A percentile compares a stretch with the other conserved stretches of the same genome.
These are phyloP conservation scores for Spongia lamella DNA, from an alignment of 37 sponge, comb jelly and placozoan genomes.

Conservation along the genomic window DNA sequence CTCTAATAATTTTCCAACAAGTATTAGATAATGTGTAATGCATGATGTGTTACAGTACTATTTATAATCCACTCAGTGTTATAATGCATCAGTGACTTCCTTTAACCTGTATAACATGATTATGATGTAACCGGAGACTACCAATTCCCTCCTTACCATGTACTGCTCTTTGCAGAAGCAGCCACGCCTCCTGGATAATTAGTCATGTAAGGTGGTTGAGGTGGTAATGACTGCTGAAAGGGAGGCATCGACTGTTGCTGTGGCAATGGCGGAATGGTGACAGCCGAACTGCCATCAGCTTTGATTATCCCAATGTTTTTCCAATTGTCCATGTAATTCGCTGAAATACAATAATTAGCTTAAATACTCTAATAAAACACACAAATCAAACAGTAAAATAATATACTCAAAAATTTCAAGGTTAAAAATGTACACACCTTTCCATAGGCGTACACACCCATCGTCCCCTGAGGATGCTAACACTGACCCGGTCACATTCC, in stretches of 20 bases:
- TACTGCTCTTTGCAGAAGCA: too few relatives aligned
- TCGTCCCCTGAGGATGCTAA: conserved; percentile 94
- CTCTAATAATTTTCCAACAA: too few relatives aligned
- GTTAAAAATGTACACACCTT: conserved; percentile 62
- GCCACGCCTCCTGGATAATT: too few relatives aligned
- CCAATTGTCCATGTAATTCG: conserved; percentile 87
- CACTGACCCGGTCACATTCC: conserved; percentile 95
- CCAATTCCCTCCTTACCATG: too few relatives aligned
- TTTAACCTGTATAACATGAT: too few relatives aligned
- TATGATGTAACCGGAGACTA: too few relatives aligned
- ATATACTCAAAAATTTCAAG: too few relatives aligned
- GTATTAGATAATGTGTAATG: too few relatives aligned
- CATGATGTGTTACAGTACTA: too few relatives aligned
- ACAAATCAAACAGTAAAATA: neutral
- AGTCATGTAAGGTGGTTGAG: too few relatives aligned
- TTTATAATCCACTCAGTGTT: too few relatives aligned
- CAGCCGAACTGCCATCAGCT: conserved; percentile 24
- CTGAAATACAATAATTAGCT: conserved; percentile 6
- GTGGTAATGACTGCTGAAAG: neutral
- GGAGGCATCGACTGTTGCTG: neutral
- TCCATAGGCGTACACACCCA: conserved; percentile 90
- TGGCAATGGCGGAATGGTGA: conserved; percentile 4
- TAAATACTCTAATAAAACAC: neutral
- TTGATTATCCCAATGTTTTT: conserved; percentile 61
- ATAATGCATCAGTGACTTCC: too few relatives aligned